Evolutionary conservation across 1,140 invertebrate species (phyloP).

Genomic region (Glomeris maerens): DNA sequence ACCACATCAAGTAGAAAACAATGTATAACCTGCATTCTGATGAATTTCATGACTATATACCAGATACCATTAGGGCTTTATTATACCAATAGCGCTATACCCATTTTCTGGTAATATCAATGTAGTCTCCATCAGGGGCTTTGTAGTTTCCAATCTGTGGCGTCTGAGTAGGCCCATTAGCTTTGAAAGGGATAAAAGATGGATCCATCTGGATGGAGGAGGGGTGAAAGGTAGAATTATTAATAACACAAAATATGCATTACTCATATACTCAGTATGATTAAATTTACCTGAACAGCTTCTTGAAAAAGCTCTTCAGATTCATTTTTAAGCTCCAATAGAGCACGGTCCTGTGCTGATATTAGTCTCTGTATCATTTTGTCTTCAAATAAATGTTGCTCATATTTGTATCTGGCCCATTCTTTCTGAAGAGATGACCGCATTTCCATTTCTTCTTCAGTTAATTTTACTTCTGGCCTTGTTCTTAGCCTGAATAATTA

Average conservation of each 20-base stretch:
- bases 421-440: slow-evolving; percentile 46
- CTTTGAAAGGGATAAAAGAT: slow-evolving; percentile 45
- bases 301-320: slow-evolving; percentile 68
- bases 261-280: slow-evolving; percentile 7
- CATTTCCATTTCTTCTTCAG: slow-evolving; percentile 36
- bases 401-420: slow-evolving; percentile 52
- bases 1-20: too few relatives aligned
- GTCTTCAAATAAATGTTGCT: slow-evolving; percentile 46
- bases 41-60: neutral
- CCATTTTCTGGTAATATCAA: slow-evolving; percentile 67
- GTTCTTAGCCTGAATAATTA: slow-evolving; percentile 36
- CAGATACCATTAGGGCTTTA: neutral
- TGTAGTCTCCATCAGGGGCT: slow-evolving; percentile 67
- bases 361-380: slow-evolving; percentile 49
- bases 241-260: slow-evolving; percentile 4
- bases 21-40: too few relatives aligned
- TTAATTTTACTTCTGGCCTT: slow-evolving; percentile 32
- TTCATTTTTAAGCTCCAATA: slow-evolving; percentile 54
- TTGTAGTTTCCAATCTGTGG: slow-evolving; percentile 62
- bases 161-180: slow-evolving; percentile 54
- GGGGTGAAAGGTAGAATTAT: slow-evolving; percentile 5
- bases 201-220: slow-evolving; percentile 48
- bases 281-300: slow-evolving; percentile 50
- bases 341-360: slow-evolving; percentile 53
- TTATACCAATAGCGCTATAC: slow-evolving; percentile 23